Percentiles rank a stretch among this genome's conserved stretches.
Conservation (phyloP, 2,888 invertebrate species). For the Mayetiola destructor region DNA sequence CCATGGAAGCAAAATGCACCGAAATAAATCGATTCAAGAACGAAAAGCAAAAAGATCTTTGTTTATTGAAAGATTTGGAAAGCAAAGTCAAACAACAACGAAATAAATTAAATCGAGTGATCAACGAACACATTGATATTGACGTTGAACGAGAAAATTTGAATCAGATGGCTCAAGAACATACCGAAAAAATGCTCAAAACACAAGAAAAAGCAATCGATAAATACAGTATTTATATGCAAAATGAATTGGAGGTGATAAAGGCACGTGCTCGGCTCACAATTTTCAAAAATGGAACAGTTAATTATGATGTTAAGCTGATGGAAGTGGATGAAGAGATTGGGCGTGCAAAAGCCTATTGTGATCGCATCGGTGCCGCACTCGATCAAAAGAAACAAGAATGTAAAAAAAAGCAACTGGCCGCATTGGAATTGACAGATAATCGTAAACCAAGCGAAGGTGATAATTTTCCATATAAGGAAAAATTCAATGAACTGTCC, state of each 20-base stretch:
- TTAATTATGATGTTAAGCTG: conserved; percentile 21
- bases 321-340: conserved; percentile 20
- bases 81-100: conserved; percentile 21
- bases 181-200: conserved; percentile 25
- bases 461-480: conserved; percentile 39
- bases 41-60: conserved; percentile 24
- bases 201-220: conserved; percentile 26
- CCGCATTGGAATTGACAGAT: conserved; percentile 42
- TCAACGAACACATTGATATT: conserved; percentile 19
- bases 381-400: conserved; percentile 26
- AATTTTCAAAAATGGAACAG: conserved; percentile 24
- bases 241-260: conserved; percentile 24
- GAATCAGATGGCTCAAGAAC: conserved; percentile 19
- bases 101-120: conserved; percentile 20
- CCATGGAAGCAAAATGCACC: conserved; percentile 26
- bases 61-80: conserved; percentile 17
- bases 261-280: conserved; percentile 23
- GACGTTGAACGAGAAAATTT: conserved; percentile 26
- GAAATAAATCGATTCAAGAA: conserved; percentile 25
- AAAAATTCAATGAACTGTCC: conserved; percentile 41
- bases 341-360: conserved; percentile 26
- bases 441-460: conserved; percentile 42
- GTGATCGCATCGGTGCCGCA: conserved; percentile 17
- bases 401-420: conserved; percentile 38
- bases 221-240: conserved; percentile 24